Evolutionary conservation across 2,888 invertebrate genomes (phyloP).

Genomic region (Tetanocera ferruginea): DNA sequence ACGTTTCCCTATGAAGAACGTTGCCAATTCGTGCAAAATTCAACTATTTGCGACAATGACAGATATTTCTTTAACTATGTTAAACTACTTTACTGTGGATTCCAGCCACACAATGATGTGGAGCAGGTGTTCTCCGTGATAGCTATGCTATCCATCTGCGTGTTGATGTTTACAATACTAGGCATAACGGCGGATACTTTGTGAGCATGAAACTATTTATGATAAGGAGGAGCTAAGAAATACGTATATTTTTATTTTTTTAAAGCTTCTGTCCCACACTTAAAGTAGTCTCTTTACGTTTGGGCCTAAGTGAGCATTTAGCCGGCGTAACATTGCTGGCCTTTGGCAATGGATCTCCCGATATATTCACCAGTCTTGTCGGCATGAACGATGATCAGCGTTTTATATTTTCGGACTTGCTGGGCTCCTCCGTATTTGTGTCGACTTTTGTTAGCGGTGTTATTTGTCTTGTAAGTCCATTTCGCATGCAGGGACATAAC

Average conservation of each 20-base stretch:
- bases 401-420: conserved; percentile 67
- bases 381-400: conserved; percentile 63
- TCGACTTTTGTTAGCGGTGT: conserved; percentile 75
- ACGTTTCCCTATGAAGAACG: conserved; percentile 54
- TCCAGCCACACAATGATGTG: conserved; percentile 53
- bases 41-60: conserved; percentile 58
- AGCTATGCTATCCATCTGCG: conserved; percentile 44
- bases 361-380: conserved; percentile 76
- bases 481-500: conserved; percentile 60
- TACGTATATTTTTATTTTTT: conserved; percentile 7
- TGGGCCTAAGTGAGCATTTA: conserved; percentile 72
- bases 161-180: conserved; percentile 72
- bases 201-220: conserved; percentile 60
- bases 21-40: conserved; percentile 66
- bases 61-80: conserved; percentile 66
- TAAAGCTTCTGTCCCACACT: conserved; percentile 73
- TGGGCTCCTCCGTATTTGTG: conserved; percentile 76
- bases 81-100: conserved; percentile 65
- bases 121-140: conserved; percentile 43
- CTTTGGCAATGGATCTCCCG: conserved; percentile 80
- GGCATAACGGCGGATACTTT: conserved; percentile 74
- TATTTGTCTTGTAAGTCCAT: conserved; percentile 73
- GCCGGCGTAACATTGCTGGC: conserved; percentile 79
- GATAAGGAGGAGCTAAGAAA: not conserved
- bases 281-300: conserved; percentile 69